These are phyloP conservation scores for Rhysida immarginata DNA, from an alignment of 1,140 invertebrate genomes.

Conservation along the genomic window DNA sequence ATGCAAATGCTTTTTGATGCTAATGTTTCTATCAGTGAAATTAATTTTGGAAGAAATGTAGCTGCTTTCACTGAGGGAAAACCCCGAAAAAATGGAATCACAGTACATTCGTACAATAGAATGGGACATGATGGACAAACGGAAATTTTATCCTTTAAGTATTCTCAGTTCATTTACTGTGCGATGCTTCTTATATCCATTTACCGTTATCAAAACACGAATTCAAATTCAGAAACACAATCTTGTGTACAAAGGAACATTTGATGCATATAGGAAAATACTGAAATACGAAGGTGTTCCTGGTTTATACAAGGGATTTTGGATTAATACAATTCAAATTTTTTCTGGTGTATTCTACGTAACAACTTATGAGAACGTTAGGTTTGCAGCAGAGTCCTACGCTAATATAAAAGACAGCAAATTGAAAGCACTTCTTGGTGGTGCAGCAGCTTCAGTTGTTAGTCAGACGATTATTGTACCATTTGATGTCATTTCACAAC, in stretches of 20 bases:
- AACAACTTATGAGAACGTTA: conserved; percentile 81
- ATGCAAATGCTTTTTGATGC: too few species aligned
- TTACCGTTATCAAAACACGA: conserved; percentile 92
- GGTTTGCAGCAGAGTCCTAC: conserved; percentile 55
- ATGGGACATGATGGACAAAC: conserved; percentile 97
- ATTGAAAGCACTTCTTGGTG: conserved; percentile 35
- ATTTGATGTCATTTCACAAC: conserved; percentile 90
- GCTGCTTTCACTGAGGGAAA: too few species aligned
- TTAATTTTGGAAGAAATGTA: too few species aligned
- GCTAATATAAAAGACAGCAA: conserved; percentile 22
- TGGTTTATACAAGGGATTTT: conserved; percentile 89
- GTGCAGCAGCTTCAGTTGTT: conserved; percentile 75
- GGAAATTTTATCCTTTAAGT: conserved; percentile 78
- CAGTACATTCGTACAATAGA: conserved; percentile 69
- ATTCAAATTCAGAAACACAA: conserved; percentile 49
- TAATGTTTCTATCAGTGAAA: too few species aligned
- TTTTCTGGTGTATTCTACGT: conserved; percentile 85
- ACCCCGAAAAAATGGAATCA: conserved; percentile 11
- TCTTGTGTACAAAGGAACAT: conserved; percentile 44
- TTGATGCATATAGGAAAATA: conserved; percentile 84
- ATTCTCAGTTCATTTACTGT: conserved; percentile 73
- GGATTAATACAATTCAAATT: conserved; percentile 74
- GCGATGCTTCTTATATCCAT: conserved; percentile 78
- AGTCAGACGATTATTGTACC: conserved; percentile 92
- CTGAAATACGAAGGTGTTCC: conserved; percentile 65